phyloP scores from a whole-genome alignment of 2,888 invertebrate genomes.

The Eristalis pertinax region DNA sequence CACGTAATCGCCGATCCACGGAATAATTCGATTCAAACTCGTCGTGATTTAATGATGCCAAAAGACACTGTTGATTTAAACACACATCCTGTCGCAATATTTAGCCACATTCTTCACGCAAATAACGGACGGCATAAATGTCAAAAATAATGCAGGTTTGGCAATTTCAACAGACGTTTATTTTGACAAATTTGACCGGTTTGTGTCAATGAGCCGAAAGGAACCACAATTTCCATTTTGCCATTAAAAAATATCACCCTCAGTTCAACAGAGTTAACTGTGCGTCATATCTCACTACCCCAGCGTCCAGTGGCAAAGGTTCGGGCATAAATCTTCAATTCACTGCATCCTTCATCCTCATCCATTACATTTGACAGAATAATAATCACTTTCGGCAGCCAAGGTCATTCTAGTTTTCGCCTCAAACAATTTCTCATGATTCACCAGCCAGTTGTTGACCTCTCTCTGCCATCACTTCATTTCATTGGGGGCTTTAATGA shows the following conservation, averaged over 20 bases:
- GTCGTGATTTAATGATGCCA: no score
- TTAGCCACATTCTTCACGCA: no score
- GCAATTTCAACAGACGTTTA: no score
- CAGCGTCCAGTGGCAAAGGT: neutral
- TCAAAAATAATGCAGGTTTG: no score
- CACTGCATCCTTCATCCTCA: neutral
- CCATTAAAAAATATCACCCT: neutral
- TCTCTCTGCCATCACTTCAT: neutral
- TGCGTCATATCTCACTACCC: neutral
- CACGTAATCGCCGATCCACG: no score
- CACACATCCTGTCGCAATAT: no score
- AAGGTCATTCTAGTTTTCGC: neutral
- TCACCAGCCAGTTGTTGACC: neutral
- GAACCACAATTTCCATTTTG: neutral
- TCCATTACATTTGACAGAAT: neutral
- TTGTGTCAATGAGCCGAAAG: no score
- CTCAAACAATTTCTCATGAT: neutral
- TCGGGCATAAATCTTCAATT: neutral
- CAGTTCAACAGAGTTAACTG: neutral
- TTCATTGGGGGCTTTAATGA: no score
- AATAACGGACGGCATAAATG: no score
- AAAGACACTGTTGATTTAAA: no score
- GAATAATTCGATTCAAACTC: no score
- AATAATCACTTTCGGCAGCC: neutral
- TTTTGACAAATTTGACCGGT: no score